Evolutionary conservation across 1,140 invertebrate genomes (phyloP), one percentile per base, ranked within the genome.

Genomic region (Atta colombica): DNA sequence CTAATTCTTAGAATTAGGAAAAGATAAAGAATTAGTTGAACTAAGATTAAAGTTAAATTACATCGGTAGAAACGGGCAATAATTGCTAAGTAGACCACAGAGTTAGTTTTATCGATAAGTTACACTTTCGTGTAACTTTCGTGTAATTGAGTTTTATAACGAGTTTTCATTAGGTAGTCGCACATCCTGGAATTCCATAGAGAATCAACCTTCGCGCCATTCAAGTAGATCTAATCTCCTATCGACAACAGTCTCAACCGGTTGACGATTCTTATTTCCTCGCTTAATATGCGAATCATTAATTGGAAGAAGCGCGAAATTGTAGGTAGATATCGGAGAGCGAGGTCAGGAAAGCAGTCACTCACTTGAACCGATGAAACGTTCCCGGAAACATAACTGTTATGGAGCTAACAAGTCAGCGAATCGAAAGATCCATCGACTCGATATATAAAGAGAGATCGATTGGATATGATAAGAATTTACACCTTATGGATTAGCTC

Each of bases 261-360:
- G 49, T 28, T 28, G 68, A 49, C 21, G 84, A 89, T 77, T 21
- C 58, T 55, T 21, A 10, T 39, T 31, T 7, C 31, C 12, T 14
- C 16, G 25, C 75, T 49, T 71, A 10, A 69, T 5, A 21, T 21
- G 25, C 74, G 35, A 89, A 5, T 21, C 72, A 84, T 89, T 77
- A 77, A 53, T 55, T 2, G 10, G 60, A 18, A 58, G 51, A 80
- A 74, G 60, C 58, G 35, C 16, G 61, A 80, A 58, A 61, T 58
- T 31, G 80, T 66, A 81, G 84, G 77, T 69, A 60, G 66, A 89
- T 58, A 78, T 66, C 28, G 12, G 35, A 58, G 69, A 66, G 39
- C 49, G 45, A 78, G 72, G 60, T 85, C 82, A 66, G 63, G 16
- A 80, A 78, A 82, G 61, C 61, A 89, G 69, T 89, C 72, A 49